Percentiles rank a stretch among this genome's conserved stretches.
Conservation (phyloP, 2,888 invertebrate species). For the Clepsis dumicolana region DNA sequence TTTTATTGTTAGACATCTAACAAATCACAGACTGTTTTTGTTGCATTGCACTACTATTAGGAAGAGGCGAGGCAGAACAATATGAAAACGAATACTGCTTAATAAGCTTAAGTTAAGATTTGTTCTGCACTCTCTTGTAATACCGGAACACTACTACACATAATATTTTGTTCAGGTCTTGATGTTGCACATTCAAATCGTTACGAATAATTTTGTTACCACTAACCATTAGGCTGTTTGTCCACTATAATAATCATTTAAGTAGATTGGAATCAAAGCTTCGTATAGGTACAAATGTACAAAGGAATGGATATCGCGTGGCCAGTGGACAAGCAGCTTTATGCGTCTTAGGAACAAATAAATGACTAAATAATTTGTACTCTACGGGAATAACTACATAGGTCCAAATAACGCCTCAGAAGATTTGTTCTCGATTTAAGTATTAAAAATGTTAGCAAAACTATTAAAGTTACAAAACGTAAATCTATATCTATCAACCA, state of each 20-base stretch:
- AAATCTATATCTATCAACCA: conserved; percentile 34
- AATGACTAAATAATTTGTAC: conserved; percentile 49
- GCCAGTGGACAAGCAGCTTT: conserved; percentile 5
- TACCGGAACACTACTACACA: conserved; percentile 20
- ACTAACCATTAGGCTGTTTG: conserved; percentile 2
- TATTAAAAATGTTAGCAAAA: conserved; percentile 39
- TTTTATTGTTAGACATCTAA: conserved; percentile 71
- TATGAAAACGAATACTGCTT: conserved; percentile 40
- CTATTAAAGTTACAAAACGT: conserved; percentile 26
- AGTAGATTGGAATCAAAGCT: background rate
- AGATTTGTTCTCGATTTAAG: conserved; percentile 28
- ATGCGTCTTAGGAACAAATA: background rate
- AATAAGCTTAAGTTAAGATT: conserved; percentile 18
- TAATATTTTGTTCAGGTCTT: conserved; percentile 17
- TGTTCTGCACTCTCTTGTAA: conserved; percentile 1
- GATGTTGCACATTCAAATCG: background rate
- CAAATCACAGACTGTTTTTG: conserved; percentile 74
- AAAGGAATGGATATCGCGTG: conserved; percentile 2
- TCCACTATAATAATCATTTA: background rate
- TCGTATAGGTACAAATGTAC: conserved; percentile 3
- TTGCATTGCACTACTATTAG: conserved; percentile 56
- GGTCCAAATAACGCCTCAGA: conserved; percentile 20
- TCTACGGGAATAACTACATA: conserved; percentile 57
- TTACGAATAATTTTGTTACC: conserved; percentile 17
- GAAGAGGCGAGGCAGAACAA: conserved; percentile 36